Conservation (phyloP, 2,797 vertebrate species). For the Yasuhikotakia modesta region DNA sequence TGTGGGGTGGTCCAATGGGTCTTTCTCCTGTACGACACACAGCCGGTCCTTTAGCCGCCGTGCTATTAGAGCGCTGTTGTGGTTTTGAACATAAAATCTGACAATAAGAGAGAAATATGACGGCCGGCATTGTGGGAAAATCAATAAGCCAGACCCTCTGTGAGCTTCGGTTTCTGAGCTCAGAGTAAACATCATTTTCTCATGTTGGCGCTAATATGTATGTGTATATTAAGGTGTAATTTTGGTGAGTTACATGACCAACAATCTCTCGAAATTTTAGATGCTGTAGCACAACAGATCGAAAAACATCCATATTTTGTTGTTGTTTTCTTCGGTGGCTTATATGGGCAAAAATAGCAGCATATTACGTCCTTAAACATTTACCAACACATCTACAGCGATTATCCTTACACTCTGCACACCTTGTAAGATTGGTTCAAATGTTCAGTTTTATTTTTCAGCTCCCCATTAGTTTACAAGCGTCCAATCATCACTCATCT, state of each 20-base stretch:
- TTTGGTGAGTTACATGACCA: conserved; percentile 14
- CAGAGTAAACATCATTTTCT: conserved; percentile 26
- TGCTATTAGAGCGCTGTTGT: conserved; percentile 39
- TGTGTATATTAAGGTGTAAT: conserved; percentile 40
- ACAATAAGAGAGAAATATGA: conserved; percentile 45
- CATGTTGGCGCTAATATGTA: conserved; percentile 44
- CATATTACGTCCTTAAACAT: neutral
- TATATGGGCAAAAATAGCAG: conserved; percentile 20
- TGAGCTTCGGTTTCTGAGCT: conserved; percentile 25
- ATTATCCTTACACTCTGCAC: conserved; percentile 3
- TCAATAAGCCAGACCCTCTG: conserved; percentile 40
- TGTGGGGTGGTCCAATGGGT: conserved; percentile 3
- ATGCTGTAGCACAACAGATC: neutral
- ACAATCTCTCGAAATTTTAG: conserved; percentile 4
- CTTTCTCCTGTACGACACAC: conserved; percentile 2
- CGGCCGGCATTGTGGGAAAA: conserved; percentile 32
- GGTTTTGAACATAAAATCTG: conserved; percentile 47
- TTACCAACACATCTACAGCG: neutral
- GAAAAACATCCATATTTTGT: neutral
- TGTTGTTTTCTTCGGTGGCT: neutral
- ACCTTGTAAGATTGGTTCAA: neutral
- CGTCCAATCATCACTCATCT: neutral
- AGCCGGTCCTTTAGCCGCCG: conserved; percentile 2
- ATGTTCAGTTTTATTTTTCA: neutral
- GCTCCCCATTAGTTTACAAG: neutral